Percentiles rank a stretch among this genome's conserved stretches.
Conservation (phyloP, 2,888 invertebrate species). For the Ectropis crepuscularia region DNA sequence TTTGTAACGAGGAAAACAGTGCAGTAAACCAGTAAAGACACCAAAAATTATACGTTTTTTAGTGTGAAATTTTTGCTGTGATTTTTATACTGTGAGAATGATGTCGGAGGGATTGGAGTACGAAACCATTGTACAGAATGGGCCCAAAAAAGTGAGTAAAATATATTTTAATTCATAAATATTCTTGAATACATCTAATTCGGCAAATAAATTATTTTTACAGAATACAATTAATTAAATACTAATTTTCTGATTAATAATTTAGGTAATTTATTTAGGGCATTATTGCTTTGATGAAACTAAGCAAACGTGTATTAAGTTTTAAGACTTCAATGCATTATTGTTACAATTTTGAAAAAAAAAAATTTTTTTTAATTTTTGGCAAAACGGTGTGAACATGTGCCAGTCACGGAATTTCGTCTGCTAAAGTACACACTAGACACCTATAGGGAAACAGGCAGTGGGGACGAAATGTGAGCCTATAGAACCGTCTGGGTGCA, state of each 20-base stretch:
- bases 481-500: constrained; percentile 79
- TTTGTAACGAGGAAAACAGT: constrained; percentile 45
- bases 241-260: no score
- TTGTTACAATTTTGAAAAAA: no score
- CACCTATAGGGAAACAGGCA: constrained; percentile 45
- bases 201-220: neutral
- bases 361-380: no score
- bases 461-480: constrained; percentile 59
- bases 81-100: constrained; percentile 67
- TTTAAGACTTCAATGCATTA: no score
- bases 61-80: constrained; percentile 66
- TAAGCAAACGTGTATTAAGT: no score
- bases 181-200: no score
- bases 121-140: constrained; percentile 86
- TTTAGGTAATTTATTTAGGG: no score
- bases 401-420: constrained; percentile 17
- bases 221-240: no score
- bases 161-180: neutral
- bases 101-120: constrained; percentile 87
- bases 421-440: constrained; percentile 28
- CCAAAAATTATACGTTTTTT: constrained; percentile 53
- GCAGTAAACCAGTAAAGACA: constrained; percentile 60
- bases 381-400: neutral
- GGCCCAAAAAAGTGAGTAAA: constrained; percentile 86
- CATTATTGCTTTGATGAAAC: no score